Evolutionary conservation across 2,888 invertebrate species (phyloP).

Genomic region (Camponotus fellah): DNA sequence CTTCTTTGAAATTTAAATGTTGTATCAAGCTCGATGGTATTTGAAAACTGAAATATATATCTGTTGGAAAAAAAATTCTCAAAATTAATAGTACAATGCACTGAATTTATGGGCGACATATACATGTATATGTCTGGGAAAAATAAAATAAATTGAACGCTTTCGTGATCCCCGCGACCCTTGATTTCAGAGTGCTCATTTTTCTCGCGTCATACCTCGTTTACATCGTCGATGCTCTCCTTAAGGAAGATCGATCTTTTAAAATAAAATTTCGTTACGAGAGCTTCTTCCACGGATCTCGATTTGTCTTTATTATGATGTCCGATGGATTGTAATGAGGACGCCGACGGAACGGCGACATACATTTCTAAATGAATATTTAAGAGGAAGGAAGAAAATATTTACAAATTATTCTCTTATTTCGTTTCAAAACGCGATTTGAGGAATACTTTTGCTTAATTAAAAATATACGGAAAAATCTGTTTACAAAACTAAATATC

Average conservation of each 20-base stretch:
- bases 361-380: constrained; percentile 49
- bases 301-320: constrained; percentile 63
- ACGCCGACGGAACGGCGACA: constrained; percentile 1
- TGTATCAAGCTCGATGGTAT: neutral
- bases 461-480: constrained; percentile 30
- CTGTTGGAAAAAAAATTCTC: neutral
- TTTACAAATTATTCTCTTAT: constrained; percentile 32
- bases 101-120: constrained; percentile 38
- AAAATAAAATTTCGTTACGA: constrained; percentile 65
- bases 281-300: constrained; percentile 56
- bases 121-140: constrained; percentile 48
- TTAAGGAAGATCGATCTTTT: constrained; percentile 67
- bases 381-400: constrained; percentile 20
- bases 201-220: constrained; percentile 64
- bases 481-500: constrained; percentile 9
- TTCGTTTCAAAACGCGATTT: constrained; percentile 1
- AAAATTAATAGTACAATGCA: constrained; percentile 3
- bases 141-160: constrained; percentile 65
- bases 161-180: constrained; percentile 45
- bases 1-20: neutral
- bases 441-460: constrained; percentile 27
- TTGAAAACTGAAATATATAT: constrained; percentile 3
- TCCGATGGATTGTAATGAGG: constrained; percentile 49
- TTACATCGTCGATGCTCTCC: constrained; percentile 65
- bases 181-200: constrained; percentile 69